These are phyloP conservation scores for Cynaeus angustus DNA, from an alignment of 2,888 invertebrate species.

Conservation along the genomic window DNA sequence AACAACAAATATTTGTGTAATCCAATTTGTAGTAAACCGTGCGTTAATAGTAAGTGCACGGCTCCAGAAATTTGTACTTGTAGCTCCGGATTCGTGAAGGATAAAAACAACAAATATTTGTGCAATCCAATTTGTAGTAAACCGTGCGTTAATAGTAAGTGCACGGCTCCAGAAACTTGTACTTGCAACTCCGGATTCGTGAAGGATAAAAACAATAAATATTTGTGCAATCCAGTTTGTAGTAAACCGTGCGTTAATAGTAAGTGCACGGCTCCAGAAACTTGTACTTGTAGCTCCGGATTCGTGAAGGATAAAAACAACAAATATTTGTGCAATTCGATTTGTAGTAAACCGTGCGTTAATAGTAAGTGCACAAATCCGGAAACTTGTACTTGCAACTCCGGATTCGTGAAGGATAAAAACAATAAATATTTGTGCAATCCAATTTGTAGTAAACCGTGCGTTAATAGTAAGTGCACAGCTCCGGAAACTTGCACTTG, in stretches of 20 bases:
- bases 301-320: constrained; percentile 45
- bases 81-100: constrained; percentile 64
- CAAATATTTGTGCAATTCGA: constrained; percentile 33
- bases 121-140: constrained; percentile 55
- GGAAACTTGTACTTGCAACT: constrained; percentile 54
- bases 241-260: constrained; percentile 53
- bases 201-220: constrained; percentile 44
- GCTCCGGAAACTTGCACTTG: constrained; percentile 49
- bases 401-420: constrained; percentile 24
- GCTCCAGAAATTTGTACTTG: constrained; percentile 65
- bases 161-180: constrained; percentile 68
- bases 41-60: constrained; percentile 62
- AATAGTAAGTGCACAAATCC: constrained; percentile 56
- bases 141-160: constrained; percentile 70
- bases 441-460: constrained; percentile 54
- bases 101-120: constrained; percentile 53
- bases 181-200: constrained; percentile 53
- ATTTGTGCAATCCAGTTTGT: constrained; percentile 64
- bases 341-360: constrained; percentile 58
- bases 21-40: constrained; percentile 59
- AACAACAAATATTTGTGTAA: constrained; percentile 60
- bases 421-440: constrained; percentile 50
- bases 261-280: constrained; percentile 62
- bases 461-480: constrained; percentile 57
- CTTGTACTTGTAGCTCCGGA: constrained; percentile 49